Conservation (phyloP, 2,113 vertebrate species). For the Manacus vitellinus region DNA sequence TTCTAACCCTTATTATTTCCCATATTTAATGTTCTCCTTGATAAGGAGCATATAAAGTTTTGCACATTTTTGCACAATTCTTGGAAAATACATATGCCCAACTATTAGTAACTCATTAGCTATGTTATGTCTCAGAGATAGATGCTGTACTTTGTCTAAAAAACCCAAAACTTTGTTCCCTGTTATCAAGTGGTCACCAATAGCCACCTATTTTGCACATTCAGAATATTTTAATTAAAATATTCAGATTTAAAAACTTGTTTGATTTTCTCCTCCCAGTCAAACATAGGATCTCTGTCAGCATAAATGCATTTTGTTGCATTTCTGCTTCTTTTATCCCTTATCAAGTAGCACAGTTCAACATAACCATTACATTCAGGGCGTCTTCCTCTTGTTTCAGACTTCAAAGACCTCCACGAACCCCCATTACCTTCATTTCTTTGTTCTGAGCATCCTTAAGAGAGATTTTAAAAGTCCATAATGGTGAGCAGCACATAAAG, state of each 20-base stretch:
- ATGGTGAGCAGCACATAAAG: background rate
- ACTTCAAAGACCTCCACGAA: background rate
- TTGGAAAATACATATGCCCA: background rate
- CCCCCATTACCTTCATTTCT: constrained; percentile 2
- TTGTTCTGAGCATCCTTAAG: background rate
- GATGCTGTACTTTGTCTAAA: background rate
- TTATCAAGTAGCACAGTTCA: background rate
- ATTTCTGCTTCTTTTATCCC: background rate
- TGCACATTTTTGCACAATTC: background rate
- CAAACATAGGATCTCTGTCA: background rate
- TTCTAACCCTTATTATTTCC: background rate
- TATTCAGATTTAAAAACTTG: background rate
- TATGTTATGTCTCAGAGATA: background rate
- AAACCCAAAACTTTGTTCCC: background rate
- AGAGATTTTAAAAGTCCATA: background rate
- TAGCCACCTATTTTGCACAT: background rate
- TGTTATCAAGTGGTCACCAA: background rate
- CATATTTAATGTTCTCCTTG: background rate
- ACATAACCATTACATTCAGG: background rate
- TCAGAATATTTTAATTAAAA: background rate
- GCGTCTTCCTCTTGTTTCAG: constrained; percentile 16
- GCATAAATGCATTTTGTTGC: background rate
- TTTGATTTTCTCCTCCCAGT: background rate
- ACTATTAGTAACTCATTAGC: background rate
- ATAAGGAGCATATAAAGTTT: background rate